Percentiles rank a stretch among this genome's conserved stretches.
Conservation (phyloP, 2,797 vertebrate species). For the Valencia hispanica region DNA sequence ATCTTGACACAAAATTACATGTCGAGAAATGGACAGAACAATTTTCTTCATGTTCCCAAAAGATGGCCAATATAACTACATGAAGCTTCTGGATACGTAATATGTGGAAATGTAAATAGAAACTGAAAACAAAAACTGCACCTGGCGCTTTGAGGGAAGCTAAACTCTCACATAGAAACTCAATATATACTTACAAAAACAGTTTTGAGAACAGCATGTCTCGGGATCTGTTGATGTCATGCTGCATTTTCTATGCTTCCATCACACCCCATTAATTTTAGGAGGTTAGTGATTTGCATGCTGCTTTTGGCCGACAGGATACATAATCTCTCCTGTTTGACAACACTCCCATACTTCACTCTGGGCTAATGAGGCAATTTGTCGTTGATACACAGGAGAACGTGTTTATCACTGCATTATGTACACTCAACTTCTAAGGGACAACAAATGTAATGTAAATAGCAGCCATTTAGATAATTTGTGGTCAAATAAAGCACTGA, state of each 20-base stretch:
- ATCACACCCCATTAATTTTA: conserved; percentile 56
- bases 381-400: conserved; percentile 68
- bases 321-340: conserved; percentile 67
- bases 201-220: conserved; percentile 42
- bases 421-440: conserved; percentile 44
- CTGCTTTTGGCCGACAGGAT: conserved; percentile 58
- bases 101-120: background rate
- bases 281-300: conserved; percentile 61
- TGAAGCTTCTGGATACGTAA: background rate
- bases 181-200: conserved; percentile 29
- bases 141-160: conserved; percentile 11
- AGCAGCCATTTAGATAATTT: conserved; percentile 67
- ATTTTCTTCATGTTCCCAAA: background rate
- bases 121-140: background rate
- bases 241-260: conserved; percentile 43
- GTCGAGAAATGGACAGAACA: conserved; percentile 19
- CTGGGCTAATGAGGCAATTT: conserved; percentile 73
- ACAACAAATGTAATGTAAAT: conserved; percentile 50
- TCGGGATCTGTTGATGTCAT: conserved; percentile 20
- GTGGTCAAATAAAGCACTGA: conserved; percentile 13
- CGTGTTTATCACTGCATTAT: conserved; percentile 68
- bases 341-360: conserved; percentile 58
- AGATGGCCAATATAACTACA: conserved; percentile 2
- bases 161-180: conserved; percentile 32
- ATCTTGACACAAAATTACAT: conserved; percentile 11